Percentiles rank a stretch among this genome's conserved stretches.
Conservation (phyloP, 2,888 invertebrate genomes). For the Ophioninae sp. region DNA sequence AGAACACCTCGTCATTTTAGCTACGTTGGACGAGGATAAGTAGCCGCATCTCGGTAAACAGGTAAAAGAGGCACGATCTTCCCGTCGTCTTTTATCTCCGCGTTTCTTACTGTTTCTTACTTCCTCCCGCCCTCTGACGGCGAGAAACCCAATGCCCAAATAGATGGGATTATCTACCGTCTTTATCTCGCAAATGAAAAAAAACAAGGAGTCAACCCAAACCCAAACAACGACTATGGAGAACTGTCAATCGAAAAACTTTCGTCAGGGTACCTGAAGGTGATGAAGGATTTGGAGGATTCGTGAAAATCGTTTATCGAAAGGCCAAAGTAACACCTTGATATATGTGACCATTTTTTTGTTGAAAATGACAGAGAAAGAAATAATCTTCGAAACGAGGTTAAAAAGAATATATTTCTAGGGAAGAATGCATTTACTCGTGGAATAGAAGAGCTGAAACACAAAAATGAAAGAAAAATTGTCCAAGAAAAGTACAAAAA, state of each 20-base stretch:
- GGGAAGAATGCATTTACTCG: too few relatives aligned
- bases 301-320: background rate
- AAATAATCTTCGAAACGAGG: too few relatives aligned
- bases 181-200: slow-evolving; percentile 2
- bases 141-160: slow-evolving; percentile 16
- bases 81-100: slow-evolving; percentile 41
- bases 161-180: slow-evolving; percentile 19
- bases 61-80: slow-evolving; percentile 71
- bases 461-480: too few relatives aligned
- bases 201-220: background rate
- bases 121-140: slow-evolving; percentile 8
- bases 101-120: slow-evolving; percentile 4
- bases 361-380: too few relatives aligned
- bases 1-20: slow-evolving; percentile 68
- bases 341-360: too few relatives aligned
- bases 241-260: background rate
- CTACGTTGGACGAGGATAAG: slow-evolving; percentile 68
- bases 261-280: background rate
- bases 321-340: too few relatives aligned
- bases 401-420: too few relatives aligned
- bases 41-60: slow-evolving; percentile 75
- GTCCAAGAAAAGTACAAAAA: too few relatives aligned
- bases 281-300: background rate
- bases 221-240: background rate
- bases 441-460: too few relatives aligned